phyloP scores from a whole-genome alignment of 2,888 invertebrate genomes.

The Sympetrum striolatum region DNA sequence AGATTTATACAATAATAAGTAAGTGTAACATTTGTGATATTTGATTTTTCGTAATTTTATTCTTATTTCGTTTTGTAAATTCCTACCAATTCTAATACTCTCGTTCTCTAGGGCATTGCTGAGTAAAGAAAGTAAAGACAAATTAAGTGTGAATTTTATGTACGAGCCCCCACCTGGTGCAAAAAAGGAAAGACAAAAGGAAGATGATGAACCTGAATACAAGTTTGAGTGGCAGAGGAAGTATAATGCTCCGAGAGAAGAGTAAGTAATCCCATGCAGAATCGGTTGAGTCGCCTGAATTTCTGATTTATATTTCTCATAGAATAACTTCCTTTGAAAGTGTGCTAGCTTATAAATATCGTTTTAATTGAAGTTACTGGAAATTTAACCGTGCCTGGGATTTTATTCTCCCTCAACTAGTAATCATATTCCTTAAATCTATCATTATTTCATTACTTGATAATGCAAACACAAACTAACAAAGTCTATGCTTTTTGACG shows the following conservation, averaged over 20 bases:
- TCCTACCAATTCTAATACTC: slow-evolving; percentile 46
- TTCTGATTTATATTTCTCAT: too few species aligned
- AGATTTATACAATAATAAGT: slow-evolving; percentile 96
- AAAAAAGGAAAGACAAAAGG: slow-evolving; percentile 87
- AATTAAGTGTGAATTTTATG: slow-evolving; percentile 97
- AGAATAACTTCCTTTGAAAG: too few species aligned
- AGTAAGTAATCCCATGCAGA: slow-evolving; percentile 58
- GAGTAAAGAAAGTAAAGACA: slow-evolving; percentile 98
- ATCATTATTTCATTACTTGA: too few species aligned
- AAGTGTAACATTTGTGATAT: slow-evolving; percentile 51
- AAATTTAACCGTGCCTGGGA: too few species aligned
- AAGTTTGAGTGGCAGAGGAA: slow-evolving; percentile 99
- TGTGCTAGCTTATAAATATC: too few species aligned
- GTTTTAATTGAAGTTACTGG: too few species aligned
- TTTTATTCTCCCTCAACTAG: too few species aligned
- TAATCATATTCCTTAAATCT: too few species aligned
- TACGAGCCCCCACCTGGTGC: slow-evolving; percentile 99
- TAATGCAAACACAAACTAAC: too few species aligned
- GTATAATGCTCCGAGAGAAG: slow-evolving; percentile 98
- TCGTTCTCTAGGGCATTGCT: slow-evolving; percentile 78
- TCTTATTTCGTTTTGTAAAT: too few species aligned
- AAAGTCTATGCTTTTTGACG: too few species aligned
- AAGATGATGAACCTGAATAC: slow-evolving; percentile 94
- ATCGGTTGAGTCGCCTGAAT: too few species aligned
- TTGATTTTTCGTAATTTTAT: slow-evolving; percentile 3